Percentiles rank a stretch among this genome's conserved stretches.
phyloP scores from a whole-genome alignment of 2,113 vertebrate genomes.

The Menura novaehollandiae region DNA sequence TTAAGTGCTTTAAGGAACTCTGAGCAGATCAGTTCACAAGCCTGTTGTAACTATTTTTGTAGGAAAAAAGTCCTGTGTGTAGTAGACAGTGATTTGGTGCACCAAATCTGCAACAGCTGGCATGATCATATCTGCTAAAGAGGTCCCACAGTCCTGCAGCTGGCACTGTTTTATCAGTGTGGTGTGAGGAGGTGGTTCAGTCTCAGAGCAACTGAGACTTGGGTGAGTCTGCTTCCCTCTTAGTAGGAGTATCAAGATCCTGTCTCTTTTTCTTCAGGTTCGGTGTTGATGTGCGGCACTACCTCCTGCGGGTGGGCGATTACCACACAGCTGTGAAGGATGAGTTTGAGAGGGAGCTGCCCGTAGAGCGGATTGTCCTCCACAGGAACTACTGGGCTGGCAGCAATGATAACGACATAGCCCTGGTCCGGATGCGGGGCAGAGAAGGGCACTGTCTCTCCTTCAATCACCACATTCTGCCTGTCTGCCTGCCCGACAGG shows the following conservation, averaged over 20 bases:
- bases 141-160: not conserved
- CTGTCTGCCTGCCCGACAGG: slow-evolving; percentile 79
- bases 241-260: not conserved
- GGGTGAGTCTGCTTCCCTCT: not conserved
- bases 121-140: not conserved
- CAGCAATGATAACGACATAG: slow-evolving; percentile 87
- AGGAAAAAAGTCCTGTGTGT: not conserved
- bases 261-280: slow-evolving; percentile 69
- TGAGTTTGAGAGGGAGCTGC: slow-evolving; percentile 77
- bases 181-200: not conserved
- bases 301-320: slow-evolving; percentile 81
- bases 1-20: not conserved
- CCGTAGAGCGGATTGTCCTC: slow-evolving; percentile 76
- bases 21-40: not conserved
- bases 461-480: slow-evolving; percentile 79
- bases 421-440: slow-evolving; percentile 81
- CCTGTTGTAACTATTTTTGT: not conserved
- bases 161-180: not conserved
- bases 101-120: not conserved
- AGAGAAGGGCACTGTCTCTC: slow-evolving; percentile 80
- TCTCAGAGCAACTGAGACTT: not conserved
- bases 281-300: slow-evolving; percentile 75
- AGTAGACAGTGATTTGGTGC: not conserved
- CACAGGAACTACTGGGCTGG: slow-evolving; percentile 85
- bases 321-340: slow-evolving; percentile 84